Conservation (phyloP, 2,888 invertebrate genomes). For the Trachelus troglodyta region DNA sequence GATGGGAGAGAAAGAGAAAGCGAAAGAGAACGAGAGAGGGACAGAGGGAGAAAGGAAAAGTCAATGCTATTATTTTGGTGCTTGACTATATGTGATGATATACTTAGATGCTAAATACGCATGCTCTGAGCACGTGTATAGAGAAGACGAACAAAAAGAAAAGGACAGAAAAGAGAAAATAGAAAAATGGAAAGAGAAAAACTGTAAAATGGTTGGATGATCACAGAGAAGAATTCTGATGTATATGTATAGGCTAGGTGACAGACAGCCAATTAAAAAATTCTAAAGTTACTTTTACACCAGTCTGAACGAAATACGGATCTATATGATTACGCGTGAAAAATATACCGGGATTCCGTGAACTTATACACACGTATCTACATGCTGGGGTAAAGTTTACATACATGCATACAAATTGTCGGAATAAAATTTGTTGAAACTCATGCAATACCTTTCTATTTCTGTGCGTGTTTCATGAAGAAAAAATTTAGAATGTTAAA, state of each 20-base stretch:
- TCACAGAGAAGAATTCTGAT: background rate
- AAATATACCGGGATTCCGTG: background rate
- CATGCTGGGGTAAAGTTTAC: background rate
- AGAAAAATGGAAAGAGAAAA: background rate
- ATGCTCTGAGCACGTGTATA: background rate
- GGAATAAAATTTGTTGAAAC: background rate
- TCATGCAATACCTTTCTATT: background rate
- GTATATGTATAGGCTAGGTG: background rate
- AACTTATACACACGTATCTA: background rate
- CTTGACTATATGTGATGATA: background rate
- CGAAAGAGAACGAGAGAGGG: constrained; percentile 10
- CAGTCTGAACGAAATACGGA: background rate
- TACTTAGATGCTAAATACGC: background rate
- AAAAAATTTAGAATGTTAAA: background rate
- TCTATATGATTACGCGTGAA: background rate
- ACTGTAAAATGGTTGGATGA: background rate
- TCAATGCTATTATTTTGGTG: background rate
- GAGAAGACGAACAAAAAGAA: background rate
- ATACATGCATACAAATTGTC: background rate
- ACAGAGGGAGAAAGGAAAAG: background rate
- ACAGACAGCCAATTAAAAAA: background rate
- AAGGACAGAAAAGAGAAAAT: background rate
- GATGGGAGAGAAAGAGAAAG: constrained; percentile 10
- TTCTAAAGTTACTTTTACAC: background rate
- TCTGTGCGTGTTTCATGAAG: background rate